These are phyloP conservation scores for Drosophila mimica DNA, from an alignment of 2,888 invertebrate genomes.

Conservation along the genomic window DNA sequence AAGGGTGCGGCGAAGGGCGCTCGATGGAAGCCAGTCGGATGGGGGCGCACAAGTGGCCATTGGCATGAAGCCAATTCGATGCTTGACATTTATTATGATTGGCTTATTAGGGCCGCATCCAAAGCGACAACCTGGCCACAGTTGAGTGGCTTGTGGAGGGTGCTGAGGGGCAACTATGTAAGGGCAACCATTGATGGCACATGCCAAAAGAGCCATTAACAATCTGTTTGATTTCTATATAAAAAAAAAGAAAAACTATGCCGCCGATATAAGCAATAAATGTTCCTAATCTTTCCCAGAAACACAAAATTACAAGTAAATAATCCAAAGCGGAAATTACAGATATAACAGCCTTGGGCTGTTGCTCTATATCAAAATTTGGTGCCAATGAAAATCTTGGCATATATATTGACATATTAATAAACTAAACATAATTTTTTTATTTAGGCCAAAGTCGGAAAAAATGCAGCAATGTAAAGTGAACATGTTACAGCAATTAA, in stretches of 20 bases:
- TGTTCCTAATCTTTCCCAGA: conserved; percentile 5
- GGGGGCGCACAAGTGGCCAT: conserved; percentile 55
- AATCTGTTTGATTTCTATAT: conserved; percentile 16
- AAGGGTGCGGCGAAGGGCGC: background rate
- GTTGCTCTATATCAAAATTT: background rate
- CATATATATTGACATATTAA: background rate
- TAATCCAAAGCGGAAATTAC: background rate
- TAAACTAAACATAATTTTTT: background rate
- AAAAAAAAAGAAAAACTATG: conserved; percentile 8
- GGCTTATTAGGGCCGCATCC: conserved; percentile 71
- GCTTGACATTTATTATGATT: conserved; percentile 81
- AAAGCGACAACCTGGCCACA: conserved; percentile 23
- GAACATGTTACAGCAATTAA: background rate
- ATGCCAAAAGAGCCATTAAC: conserved; percentile 52
- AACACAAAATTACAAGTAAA: background rate
- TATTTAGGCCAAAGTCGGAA: background rate
- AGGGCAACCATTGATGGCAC: conserved; percentile 26
- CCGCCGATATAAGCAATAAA: conserved; percentile 11
- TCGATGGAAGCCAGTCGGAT: background rate
- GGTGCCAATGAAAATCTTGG: background rate
- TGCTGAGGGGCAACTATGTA: background rate
- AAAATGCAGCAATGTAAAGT: background rate
- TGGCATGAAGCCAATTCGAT: conserved; percentile 70
- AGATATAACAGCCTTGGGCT: background rate
- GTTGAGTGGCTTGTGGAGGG: background rate